phyloP scores from a whole-genome alignment of 1,140 invertebrate species.

The Daktulosphaira vitifoliae region DNA sequence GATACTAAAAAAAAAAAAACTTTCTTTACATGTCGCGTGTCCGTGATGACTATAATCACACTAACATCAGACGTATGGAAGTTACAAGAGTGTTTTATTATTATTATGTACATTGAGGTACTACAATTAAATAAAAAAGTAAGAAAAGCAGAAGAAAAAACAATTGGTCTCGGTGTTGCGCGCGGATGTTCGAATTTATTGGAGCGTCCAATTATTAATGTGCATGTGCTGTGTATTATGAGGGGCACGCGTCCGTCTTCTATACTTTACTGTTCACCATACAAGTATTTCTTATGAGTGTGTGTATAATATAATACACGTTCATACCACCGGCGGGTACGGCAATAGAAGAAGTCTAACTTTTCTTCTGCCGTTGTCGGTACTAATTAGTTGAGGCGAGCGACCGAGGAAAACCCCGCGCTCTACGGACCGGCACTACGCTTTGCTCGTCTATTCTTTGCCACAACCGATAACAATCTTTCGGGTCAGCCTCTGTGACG shows the following conservation, averaged over 20 bases:
- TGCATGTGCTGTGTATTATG: background rate
- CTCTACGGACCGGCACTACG: conserved; percentile 23
- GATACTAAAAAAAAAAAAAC: conserved; percentile 20
- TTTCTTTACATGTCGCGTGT: conserved; percentile 27
- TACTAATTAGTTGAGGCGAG: conserved; percentile 25
- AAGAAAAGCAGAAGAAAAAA: background rate
- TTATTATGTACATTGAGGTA: background rate
- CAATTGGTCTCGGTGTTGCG: conserved; percentile 22
- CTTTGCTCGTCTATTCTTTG: background rate
- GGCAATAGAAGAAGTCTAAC: background rate
- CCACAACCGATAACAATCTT: conserved; percentile 24
- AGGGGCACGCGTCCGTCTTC: conserved; percentile 20
- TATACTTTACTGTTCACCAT: too few species aligned
- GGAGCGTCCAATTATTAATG: conserved; percentile 9
- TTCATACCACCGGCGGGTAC: background rate
- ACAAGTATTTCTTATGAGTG: background rate
- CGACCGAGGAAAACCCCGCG: conserved; percentile 30
- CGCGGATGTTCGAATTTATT: conserved; percentile 14
- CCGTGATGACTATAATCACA: background rate
- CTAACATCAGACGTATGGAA: background rate
- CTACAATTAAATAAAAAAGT: conserved; percentile 17
- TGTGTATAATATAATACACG: background rate
- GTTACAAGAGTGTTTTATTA: background rate
- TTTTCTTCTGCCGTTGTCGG: background rate
- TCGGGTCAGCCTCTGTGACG: conserved; percentile 31